Conservation (phyloP, 2,797 vertebrate species). For the Megalops cyprinoides region DNA sequence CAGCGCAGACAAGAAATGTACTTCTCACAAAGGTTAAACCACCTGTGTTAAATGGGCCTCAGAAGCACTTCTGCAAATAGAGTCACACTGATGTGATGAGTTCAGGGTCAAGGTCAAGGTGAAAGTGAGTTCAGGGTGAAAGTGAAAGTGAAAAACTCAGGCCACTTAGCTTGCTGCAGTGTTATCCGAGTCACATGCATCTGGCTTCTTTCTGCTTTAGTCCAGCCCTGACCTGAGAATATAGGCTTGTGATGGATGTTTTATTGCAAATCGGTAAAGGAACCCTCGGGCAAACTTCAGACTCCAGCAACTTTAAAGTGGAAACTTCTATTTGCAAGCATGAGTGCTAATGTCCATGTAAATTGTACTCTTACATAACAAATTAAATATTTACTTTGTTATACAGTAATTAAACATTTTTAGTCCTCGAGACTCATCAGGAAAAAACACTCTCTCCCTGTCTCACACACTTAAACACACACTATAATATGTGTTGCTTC, state of each 20-base stretch:
- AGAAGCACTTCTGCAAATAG: no score
- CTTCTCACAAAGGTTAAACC: not conserved
- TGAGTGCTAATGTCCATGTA: not conserved
- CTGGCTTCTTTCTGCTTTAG: no score
- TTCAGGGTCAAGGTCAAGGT: no score
- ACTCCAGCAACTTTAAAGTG: not conserved
- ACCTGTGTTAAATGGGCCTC: no score
- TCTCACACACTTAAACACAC: not conserved
- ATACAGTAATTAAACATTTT: not conserved
- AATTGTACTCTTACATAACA: not conserved
- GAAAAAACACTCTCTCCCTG: not conserved
- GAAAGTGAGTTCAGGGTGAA: no score
- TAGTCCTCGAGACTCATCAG: not conserved
- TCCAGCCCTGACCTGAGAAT: not conserved
- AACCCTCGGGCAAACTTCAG: not conserved
- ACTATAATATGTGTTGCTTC: not conserved
- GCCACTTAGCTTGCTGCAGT: no score
- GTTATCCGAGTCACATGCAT: no score
- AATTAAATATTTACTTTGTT: not conserved
- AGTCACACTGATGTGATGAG: no score
- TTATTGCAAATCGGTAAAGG: no score
- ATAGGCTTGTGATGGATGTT: not conserved
- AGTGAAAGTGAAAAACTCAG: no score
- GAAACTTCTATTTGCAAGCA: not conserved
- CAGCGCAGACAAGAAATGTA: not conserved